These are phyloP conservation scores for Ridgeia piscesae DNA, from an alignment of 1,140 invertebrate species.

Conservation along the genomic window DNA sequence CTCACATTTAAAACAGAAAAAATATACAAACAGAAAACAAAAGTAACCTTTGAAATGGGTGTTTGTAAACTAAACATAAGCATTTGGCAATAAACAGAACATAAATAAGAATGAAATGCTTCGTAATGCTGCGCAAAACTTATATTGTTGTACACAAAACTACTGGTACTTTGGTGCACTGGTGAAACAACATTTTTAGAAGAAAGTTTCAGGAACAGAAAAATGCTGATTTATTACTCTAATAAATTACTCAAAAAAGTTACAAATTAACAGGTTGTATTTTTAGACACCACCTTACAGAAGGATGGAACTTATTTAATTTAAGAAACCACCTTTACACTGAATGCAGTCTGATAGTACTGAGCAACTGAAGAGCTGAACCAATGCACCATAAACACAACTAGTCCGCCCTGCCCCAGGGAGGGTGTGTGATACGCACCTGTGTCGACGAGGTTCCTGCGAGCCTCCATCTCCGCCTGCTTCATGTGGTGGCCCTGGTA, in stretches of 20 bases:
- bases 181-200: neutral
- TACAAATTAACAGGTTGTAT: too few species aligned
- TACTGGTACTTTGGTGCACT: neutral
- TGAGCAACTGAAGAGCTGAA: neutral
- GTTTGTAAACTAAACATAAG: neutral
- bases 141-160: neutral
- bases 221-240: neutral
- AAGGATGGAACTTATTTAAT: neutral
- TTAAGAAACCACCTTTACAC: neutral
- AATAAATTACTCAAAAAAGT: too few species aligned
- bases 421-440: neutral
- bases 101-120: neutral
- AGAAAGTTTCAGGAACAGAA: neutral
- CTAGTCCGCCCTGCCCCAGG: neutral
- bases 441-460: conserved; percentile 8
- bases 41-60: neutral
- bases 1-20: neutral
- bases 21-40: neutral
- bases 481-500: conserved; percentile 47
- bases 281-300: neutral
- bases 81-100: neutral
- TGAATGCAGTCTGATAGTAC: neutral
- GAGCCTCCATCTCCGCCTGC: conserved; percentile 54
- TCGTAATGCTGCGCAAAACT: neutral
- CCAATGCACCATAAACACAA: neutral